A percentile compares a stretch with the other conserved stretches of the same genome.
phyloP scores from a whole-genome alignment of 2,113 vertebrate species.

The Himantopus leucocephalus region DNA sequence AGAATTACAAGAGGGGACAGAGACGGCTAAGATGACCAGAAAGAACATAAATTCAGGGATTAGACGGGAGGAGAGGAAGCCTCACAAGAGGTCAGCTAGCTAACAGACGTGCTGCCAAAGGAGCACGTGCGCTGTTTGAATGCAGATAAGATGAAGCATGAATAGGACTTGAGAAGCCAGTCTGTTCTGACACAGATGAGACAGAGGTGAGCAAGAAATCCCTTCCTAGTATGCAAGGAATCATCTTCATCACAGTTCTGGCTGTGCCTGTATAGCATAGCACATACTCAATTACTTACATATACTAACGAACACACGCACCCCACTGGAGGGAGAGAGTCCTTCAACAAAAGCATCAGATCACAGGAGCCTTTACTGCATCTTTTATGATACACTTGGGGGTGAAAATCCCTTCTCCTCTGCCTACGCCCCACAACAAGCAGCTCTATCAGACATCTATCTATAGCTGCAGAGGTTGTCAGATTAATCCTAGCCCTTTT shows the following conservation, averaged over 20 bases:
- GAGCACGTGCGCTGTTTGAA: background rate
- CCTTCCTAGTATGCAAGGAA: background rate
- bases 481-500: slow-evolving; percentile 3
- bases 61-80: background rate
- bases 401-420: slow-evolving; percentile 3
- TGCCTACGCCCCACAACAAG: background rate
- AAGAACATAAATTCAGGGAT: background rate
- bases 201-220: background rate
- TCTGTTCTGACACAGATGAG: background rate
- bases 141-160: background rate
- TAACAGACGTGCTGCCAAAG: background rate
- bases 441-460: background rate
- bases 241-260: background rate
- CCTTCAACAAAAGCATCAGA: background rate
- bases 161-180: background rate
- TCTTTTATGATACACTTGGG: background rate
- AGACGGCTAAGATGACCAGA: background rate
- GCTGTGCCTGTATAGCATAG: background rate
- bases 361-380: background rate
- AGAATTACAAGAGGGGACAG: background rate
- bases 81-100: background rate
- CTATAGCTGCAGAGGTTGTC: slow-evolving; percentile 7
- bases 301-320: background rate
- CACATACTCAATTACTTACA: background rate
- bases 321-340: background rate